Evolutionary conservation across 2,113 vertebrate species (phyloP), one percentile per base, ranked within the genome.

Genomic region (Nesogale talazaci): DNA sequence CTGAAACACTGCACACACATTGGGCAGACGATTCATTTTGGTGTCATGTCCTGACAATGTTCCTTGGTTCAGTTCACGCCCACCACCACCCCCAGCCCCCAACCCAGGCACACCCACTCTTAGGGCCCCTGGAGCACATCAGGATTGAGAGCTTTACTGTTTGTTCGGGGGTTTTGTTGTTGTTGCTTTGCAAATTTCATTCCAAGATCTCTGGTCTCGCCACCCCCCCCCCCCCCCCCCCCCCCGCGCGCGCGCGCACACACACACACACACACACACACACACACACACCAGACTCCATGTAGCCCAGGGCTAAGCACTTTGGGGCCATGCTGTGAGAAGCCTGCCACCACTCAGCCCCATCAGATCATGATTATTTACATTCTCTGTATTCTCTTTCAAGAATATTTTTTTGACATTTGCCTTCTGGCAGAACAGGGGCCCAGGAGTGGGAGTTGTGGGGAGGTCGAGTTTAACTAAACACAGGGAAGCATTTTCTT

Each of bases 371-470:
- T 17, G 3, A 11, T 2, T 92, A 34, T 87, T 90, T 93, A 91
- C 77, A 16, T 20, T 86, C 85, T 4, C 0, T 2, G n/a, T 40
- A 69, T 75, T 72, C 86, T 77, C 94, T 88, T 79, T 79, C 76
- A 31, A 77, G 89, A 81, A 56, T 88, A 57, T 95, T 94, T 94
- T 85, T 85, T 38, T 94, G 95, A 89, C 95, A 92, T 90, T 93
- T 94, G 89, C 77, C 89, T 92, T 57, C 83, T 93, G 95, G 93
- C 93, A 83, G 65, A 85, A 63, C 86, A 11, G 31, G 65, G 79
- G 14, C 31, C 34, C 0, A 1, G 8, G 83, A 38, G 94, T 77
- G 83, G 92, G 94, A 79, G 86, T 19, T 19, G 19, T 0, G 16
- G 67, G 84, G 89, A 92, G 86, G 87, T 65, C 74, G 94, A 42